These are phyloP conservation scores for Scortum barcoo DNA, from an alignment of 2,113 vertebrate species.

Conservation along the genomic window DNA sequence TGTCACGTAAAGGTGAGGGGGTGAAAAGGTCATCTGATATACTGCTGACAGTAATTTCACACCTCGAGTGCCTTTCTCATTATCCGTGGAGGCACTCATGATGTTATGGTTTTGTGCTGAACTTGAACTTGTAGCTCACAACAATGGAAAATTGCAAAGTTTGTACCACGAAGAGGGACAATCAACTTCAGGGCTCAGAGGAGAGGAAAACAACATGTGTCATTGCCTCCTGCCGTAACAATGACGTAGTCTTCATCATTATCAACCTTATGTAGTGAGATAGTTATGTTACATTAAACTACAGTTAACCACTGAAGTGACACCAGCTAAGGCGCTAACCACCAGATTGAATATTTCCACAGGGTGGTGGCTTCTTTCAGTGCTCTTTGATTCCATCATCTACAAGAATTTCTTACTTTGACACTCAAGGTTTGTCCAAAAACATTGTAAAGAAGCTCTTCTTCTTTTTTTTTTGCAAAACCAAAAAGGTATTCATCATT, in stretches of 20 bases:
- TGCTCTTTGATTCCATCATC: neutral
- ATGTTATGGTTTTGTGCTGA: constrained; percentile 19
- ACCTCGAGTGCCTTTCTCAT: neutral
- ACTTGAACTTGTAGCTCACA: neutral
- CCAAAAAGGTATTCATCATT: neutral
- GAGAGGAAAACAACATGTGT: constrained; percentile 24
- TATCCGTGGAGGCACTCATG: neutral
- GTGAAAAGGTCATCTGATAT: constrained; percentile 44
- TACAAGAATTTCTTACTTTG: neutral
- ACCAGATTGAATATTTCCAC: neutral
- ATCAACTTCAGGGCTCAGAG: neutral
- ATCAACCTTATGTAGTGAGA: constrained; percentile 22
- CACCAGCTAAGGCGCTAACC: neutral
- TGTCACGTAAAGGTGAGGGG: constrained; percentile 23
- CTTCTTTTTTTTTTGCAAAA: neutral
- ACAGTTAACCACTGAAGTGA: neutral
- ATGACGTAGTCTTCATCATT: constrained; percentile 17
- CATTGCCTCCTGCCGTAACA: constrained; percentile 13
- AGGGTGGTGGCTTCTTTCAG: neutral
- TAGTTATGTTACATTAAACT: constrained; percentile 36
- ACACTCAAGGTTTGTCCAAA: neutral
- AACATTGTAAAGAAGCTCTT: neutral
- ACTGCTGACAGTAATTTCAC: constrained; percentile 6
- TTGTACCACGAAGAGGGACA: neutral
- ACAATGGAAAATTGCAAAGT: constrained; percentile 7